Conservation (phyloP, 2,888 invertebrate genomes). For the Caenorhabditis zanzibari region DNA sequence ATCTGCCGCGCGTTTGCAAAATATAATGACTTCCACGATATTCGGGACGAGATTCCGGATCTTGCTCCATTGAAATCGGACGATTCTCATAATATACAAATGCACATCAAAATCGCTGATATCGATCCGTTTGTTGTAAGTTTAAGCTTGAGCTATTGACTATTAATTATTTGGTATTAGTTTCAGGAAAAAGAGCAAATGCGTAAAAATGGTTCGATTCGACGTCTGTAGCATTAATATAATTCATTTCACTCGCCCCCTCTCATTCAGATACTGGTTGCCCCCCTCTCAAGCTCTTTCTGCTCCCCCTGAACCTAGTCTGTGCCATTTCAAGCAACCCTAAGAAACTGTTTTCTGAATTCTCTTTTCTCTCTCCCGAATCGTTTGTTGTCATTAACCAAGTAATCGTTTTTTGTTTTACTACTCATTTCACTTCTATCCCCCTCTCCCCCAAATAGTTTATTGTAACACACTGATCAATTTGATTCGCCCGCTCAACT, state of each 20-base stretch:
- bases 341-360: too few species aligned
- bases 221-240: background rate
- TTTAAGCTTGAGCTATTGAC: background rate
- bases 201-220: background rate
- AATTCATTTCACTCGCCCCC: slow-evolving; percentile 2
- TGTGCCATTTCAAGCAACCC: slow-evolving; percentile 28
- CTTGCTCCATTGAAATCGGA: slow-evolving; percentile 48
- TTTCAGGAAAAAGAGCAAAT: background rate
- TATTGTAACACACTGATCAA: slow-evolving; percentile 22
- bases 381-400: slow-evolving; percentile 11
- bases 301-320: slow-evolving; percentile 29
- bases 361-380: too few species aligned
- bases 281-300: slow-evolving; percentile 30
- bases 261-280: slow-evolving; percentile 11
- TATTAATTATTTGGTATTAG: background rate
- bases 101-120: slow-evolving; percentile 21
- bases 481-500: slow-evolving; percentile 3
- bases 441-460: background rate
- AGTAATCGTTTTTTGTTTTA: slow-evolving; percentile 24
- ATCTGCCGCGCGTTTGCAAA: slow-evolving; percentile 66
- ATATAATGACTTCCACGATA: background rate
- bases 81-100: slow-evolving; percentile 69
- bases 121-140: slow-evolving; percentile 58
- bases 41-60: slow-evolving; percentile 39
- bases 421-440: slow-evolving; percentile 1